Evolutionary conservation across 2,113 vertebrate species (phyloP), one percentile per base, ranked within the genome.

Genomic region (Pachycephala philippinensis): DNA sequence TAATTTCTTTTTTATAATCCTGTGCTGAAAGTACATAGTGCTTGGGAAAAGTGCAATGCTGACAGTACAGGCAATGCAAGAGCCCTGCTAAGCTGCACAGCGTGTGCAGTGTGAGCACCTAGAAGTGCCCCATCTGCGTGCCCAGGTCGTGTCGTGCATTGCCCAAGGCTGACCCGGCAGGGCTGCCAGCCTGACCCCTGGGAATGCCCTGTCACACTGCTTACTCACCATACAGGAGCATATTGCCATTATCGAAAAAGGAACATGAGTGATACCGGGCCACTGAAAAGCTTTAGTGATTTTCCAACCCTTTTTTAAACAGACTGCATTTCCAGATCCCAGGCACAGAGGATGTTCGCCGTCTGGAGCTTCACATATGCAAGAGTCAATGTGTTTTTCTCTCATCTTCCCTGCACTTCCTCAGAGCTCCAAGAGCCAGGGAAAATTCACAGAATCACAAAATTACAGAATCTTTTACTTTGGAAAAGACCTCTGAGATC

Each of bases 1-100:
- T 96, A 94, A 92, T 95, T 95, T 93, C 60, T 89, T 92, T 90
- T 96, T 95, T 94, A 94, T 93, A 93, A 94, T 90, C 83, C 72
- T 89, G 45, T 33, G 45, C 72, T 54, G 65, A 78, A 40, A 90
- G 79, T 60, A 74, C 30, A 47, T 7, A 40, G 49, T 18, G 37
- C 77, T 89, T 75, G 64, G 72, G 26, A 64, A 86, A 84, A 71
- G 52, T 8, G 21, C 49, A 68, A 1, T 56, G 69, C 65, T 87
- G 90, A 60, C 64, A 57, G 68, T 40, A 71, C 22, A 56, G 86
- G 47, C n/a, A 24, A 64, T 52, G 64, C 35, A 69, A 45, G 39
- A 2, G 7, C 39, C 27, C 28, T 66, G 59, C 49, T 78, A 15
- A 66, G 65, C 74, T 75, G 40, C 59, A 44, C 42, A 19, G 20